Base-by-base conservation (phyloP, 2,113 vertebrate genomes). In the Miniopterus natalensis region DNA sequence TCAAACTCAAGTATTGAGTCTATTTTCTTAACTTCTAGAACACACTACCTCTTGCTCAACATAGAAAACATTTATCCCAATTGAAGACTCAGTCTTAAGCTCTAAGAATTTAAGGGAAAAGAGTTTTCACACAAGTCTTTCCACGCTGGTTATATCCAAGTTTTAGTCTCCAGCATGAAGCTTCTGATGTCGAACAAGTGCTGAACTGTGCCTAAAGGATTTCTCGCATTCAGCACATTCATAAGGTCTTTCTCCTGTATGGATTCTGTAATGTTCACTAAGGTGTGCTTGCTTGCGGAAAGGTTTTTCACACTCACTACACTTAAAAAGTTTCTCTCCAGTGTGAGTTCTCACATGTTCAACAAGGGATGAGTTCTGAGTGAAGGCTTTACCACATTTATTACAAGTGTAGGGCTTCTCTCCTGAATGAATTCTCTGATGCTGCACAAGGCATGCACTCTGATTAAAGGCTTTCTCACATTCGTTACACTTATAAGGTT, bases 371-470 rank as follows among this genome's bases (percentile, higher is more conserved):
- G 80, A 94, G 49, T 81, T 94, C 74, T 93, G 88, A 78, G 78
- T 80, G 78, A 97, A 98, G 57, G 88, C 55, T 80, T 88, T 98
- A 1, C 93, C 95, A 31, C 97, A 98, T n/a, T 81, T 71, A 8
- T 42, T n/a, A 59, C 95, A 97, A 0, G 13, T 51, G 9, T 77
- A 94, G 10, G 96, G 97, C 53, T 96, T 96, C 90, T 97, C 96
- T 77, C 92, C 84, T 8, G 95, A 95, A 36, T 93, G 95, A 40
- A 88, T 87, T 89, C 91, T 96, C 71, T 68, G 78, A 8, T 97
- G 91, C 61, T 93, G 90, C 40, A 10, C 55, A 42, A 97, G 85
- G 17, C 84, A 77, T 2, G 65, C 40, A 15, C 74, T 96, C 70
- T 93, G 93, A 29, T 53, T 91, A 36, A 97, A 97, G 36, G 77